phyloP scores from a whole-genome alignment of 2,797 vertebrate genomes.

The Remorina albescens region DNA sequence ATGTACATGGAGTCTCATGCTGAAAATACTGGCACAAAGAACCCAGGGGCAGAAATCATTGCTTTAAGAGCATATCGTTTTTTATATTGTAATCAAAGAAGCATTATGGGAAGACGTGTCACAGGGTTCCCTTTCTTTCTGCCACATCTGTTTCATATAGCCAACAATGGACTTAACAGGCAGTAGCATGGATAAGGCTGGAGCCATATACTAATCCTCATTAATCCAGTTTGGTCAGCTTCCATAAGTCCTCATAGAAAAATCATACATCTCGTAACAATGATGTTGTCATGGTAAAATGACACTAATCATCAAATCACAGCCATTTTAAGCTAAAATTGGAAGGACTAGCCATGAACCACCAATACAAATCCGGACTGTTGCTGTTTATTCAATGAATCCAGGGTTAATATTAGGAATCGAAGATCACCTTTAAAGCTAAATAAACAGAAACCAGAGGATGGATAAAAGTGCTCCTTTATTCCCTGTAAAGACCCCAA shows the following conservation, averaged over 20 bases:
- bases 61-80: conserved; percentile 81
- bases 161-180: conserved; percentile 54
- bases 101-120: conserved; percentile 76
- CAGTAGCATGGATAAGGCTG: conserved; percentile 63
- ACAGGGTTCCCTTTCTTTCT: conserved; percentile 71
- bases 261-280: conserved; percentile 8
- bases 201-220: conserved; percentile 59
- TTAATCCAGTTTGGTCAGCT: conserved; percentile 57
- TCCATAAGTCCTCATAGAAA: conserved; percentile 26
- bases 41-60: conserved; percentile 68
- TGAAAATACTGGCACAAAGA: conserved; percentile 55
- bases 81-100: conserved; percentile 81
- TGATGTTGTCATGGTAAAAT: not conserved
- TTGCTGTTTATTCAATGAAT: not conserved
- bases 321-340: not conserved
- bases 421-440: not conserved
- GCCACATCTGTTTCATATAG: conserved; percentile 81
- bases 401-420: not conserved
- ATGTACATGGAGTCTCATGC: conserved; percentile 27
- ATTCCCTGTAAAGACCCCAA: not conserved
- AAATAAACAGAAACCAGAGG: not conserved
- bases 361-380: not conserved
- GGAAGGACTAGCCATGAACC: not conserved
- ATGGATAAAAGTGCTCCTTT: not conserved
- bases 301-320: conserved; percentile 12